Percentiles rank a stretch among this genome's conserved stretches.
These are phyloP conservation scores for Tiaroga cobitis DNA, from an alignment of 2,797 vertebrate species.

Conservation along the genomic window DNA sequence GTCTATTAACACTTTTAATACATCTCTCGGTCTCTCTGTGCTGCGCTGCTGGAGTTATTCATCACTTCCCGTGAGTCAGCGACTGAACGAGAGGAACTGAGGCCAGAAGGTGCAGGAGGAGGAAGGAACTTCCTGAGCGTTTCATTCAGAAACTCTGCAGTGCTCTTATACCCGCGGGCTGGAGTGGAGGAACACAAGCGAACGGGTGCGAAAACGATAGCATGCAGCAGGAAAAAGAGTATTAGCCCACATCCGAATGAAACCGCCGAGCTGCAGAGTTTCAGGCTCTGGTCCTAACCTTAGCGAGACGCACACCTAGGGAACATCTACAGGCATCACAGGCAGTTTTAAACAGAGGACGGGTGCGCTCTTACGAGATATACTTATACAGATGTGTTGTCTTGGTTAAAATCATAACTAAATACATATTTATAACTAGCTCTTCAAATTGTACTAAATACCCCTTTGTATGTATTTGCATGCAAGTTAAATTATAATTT, in stretches of 20 bases:
- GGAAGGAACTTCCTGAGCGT: constrained; percentile 49
- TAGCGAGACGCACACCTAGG: neutral
- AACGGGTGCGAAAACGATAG: neutral
- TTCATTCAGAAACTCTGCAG: constrained; percentile 69
- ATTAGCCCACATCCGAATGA: neutral
- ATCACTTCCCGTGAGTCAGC: constrained; percentile 56
- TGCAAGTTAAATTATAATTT: neutral
- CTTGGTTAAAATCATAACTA: neutral
- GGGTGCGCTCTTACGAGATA: neutral
- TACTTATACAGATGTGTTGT: neutral
- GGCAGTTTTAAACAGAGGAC: neutral
- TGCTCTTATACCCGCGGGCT: constrained; percentile 9
- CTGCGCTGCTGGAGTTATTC: constrained; percentile 35
- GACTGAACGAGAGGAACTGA: constrained; percentile 39
- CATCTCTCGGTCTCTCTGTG: constrained; percentile 23
- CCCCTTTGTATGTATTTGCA: neutral
- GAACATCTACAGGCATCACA: neutral
- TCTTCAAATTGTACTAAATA: neutral
- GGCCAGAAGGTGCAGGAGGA: constrained; percentile 8
- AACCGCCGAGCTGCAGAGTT: neutral
- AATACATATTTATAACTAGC: neutral
- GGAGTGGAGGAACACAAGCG: neutral
- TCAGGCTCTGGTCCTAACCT: constrained; percentile 3
- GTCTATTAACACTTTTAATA: no score
- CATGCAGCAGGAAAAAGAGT: neutral